phyloP scores from a whole-genome alignment of 2,113 vertebrate species.

The Lota lota region DNA sequence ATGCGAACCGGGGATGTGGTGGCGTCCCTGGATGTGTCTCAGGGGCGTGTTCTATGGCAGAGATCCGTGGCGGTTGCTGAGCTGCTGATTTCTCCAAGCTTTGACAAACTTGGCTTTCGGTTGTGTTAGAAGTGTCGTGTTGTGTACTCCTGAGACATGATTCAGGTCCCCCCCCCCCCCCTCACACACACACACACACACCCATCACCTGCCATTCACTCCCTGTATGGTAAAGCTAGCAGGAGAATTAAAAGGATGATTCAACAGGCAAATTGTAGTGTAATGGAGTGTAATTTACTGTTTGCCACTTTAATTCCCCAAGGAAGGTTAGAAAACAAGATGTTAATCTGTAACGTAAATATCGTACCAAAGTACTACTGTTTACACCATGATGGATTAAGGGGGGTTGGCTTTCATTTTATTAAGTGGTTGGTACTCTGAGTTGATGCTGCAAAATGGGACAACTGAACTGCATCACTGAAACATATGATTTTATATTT shows the following conservation, averaged over 20 bases:
- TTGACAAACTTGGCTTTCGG: too few species aligned
- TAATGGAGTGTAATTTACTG: not conserved
- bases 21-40: not conserved
- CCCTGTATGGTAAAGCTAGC: not conserved
- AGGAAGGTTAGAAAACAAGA: constrained; percentile 1
- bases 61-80: too few species aligned
- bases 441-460: constrained; percentile 38
- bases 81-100: too few species aligned
- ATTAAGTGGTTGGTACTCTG: constrained; percentile 10
- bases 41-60: too few species aligned
- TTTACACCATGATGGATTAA: not conserved
- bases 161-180: not conserved
- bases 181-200: not conserved
- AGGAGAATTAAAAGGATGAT: not conserved
- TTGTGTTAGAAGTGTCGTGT: not conserved
- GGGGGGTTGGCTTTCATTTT: constrained; percentile 1
- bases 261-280: not conserved
- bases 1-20: constrained; percentile 44
- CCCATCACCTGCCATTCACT: not conserved
- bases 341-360: constrained; percentile 14
- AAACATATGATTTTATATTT: constrained; percentile 16
- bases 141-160: not conserved
- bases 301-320: not conserved
- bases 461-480: constrained; percentile 4
- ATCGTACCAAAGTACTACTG: not conserved